These are phyloP conservation scores for Bombus affinis DNA, from an alignment of 1,140 invertebrate genomes.

Conservation along the genomic window DNA sequence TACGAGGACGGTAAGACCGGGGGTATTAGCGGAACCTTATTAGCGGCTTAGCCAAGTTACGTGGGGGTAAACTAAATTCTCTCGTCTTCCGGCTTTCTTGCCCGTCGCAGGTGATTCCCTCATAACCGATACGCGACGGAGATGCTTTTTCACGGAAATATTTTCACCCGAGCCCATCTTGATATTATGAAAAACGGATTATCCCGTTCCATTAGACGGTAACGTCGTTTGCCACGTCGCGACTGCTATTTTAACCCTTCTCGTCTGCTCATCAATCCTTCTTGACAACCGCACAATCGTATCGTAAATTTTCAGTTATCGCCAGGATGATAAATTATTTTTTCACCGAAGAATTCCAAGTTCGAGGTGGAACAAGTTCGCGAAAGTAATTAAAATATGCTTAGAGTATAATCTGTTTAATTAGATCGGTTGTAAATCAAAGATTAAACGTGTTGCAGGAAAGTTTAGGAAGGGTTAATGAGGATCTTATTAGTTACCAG, in stretches of 20 bases:
- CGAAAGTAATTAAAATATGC: neutral
- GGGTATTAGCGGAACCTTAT: conserved; percentile 66
- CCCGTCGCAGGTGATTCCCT: conserved; percentile 34
- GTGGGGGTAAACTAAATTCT: conserved; percentile 61
- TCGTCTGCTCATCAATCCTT: neutral
- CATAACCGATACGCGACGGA: conserved; percentile 43
- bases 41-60: conserved; percentile 67
- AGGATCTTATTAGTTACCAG: conserved; percentile 1
- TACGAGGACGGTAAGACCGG: conserved; percentile 47
- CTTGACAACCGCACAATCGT: neutral
- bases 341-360: neutral
- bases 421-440: neutral
- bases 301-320: neutral
- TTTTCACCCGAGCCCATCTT: conserved; percentile 44
- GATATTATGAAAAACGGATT: conserved; percentile 54
- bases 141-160: conserved; percentile 51
- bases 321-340: neutral
- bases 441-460: neutral
- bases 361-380: neutral
- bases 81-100: conserved; percentile 50
- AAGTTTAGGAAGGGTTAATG: conserved; percentile 25
- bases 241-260: conserved; percentile 35
- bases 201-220: conserved; percentile 55
- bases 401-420: neutral
- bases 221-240: conserved; percentile 30